phyloP scores from a whole-genome alignment of 2,113 vertebrate genomes.

The Butorides virescens region DNA sequence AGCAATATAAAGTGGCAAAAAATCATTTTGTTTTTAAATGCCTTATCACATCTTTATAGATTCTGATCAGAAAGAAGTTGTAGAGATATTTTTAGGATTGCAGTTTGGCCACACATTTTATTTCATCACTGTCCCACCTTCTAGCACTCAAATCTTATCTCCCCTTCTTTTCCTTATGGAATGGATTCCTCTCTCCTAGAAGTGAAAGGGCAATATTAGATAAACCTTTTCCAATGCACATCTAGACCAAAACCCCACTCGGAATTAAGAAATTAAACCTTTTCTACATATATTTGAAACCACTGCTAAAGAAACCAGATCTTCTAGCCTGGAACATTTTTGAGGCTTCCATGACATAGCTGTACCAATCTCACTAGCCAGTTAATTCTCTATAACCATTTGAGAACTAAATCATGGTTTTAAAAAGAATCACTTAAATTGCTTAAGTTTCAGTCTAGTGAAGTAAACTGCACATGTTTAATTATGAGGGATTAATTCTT shows the following conservation, averaged over 20 bases:
- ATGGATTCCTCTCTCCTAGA: background rate
- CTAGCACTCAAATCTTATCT: background rate
- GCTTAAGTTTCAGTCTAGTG: background rate
- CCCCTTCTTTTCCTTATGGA: background rate
- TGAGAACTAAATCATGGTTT: constrained; percentile 3
- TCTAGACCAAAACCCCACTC: background rate
- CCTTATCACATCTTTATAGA: background rate
- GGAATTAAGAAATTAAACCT: background rate
- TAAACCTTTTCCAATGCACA: background rate
- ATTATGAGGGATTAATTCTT: constrained; percentile 24
- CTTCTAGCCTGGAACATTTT: background rate
- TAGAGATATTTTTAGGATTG: background rate
- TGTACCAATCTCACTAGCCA: background rate
- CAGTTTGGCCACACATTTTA: background rate
- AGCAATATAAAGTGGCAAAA: background rate
- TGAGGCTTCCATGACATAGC: background rate
- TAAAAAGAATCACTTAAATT: constrained; percentile 2
- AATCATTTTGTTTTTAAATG: background rate
- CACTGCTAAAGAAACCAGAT: background rate
- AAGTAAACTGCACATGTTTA: constrained; percentile 33
- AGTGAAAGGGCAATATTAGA: background rate
- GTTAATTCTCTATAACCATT: background rate
- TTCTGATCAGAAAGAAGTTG: background rate
- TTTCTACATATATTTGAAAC: background rate
- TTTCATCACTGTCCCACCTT: background rate